These are phyloP conservation scores for Tenthredo notha DNA, from an alignment of 2,888 invertebrate species.

Conservation along the genomic window DNA sequence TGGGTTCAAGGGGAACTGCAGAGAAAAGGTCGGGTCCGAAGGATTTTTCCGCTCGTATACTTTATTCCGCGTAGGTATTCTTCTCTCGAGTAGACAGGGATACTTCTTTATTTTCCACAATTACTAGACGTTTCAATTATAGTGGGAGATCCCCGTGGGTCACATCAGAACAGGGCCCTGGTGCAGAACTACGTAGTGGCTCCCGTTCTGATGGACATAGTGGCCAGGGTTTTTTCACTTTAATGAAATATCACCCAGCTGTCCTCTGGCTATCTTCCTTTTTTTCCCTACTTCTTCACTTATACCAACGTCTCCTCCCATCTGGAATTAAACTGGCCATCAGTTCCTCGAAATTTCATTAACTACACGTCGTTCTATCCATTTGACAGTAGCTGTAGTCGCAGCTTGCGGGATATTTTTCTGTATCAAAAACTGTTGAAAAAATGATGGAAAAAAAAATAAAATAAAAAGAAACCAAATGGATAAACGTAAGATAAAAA, in stretches of 20 bases:
- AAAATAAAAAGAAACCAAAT: background rate
- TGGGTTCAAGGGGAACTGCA: background rate
- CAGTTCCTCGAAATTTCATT: background rate
- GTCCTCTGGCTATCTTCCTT: background rate
- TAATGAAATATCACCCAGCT: conserved; percentile 46
- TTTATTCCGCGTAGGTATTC: conserved; percentile 18
- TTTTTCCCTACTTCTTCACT: background rate
- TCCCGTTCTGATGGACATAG: conserved; percentile 24
- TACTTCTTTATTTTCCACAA: conserved; percentile 49
- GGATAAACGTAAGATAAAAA: no score
- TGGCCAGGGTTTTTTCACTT: background rate
- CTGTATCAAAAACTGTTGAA: background rate
- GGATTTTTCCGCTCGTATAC: conserved; percentile 21
- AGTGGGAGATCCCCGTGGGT: conserved; percentile 46
- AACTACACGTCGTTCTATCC: background rate
- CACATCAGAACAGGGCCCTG: conserved; percentile 40
- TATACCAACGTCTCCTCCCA: background rate
- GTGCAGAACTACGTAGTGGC: background rate
- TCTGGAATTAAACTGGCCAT: conserved; percentile 17
- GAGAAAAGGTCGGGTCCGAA: background rate
- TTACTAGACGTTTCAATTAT: conserved; percentile 53
- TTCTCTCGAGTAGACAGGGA: conserved; percentile 39
- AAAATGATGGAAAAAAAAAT: background rate
- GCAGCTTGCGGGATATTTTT: background rate
- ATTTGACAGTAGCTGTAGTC: background rate